These are phyloP conservation scores for Mesorhabditis belari DNA, from an alignment of 2,888 invertebrate species.

Conservation along the genomic window DNA sequence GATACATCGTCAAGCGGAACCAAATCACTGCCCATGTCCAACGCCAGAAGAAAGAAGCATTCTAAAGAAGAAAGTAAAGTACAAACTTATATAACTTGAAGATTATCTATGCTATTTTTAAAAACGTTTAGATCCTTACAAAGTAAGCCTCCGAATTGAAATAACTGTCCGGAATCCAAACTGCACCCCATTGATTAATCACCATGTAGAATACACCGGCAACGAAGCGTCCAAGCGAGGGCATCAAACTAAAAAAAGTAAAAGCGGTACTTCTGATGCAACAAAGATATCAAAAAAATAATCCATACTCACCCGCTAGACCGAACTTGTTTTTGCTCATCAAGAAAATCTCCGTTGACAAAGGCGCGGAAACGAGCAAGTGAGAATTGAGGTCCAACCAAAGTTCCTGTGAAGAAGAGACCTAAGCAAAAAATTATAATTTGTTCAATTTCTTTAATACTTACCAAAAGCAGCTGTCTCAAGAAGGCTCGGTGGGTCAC, in stretches of 20 bases:
- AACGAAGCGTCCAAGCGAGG: not conserved
- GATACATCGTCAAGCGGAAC: not conserved
- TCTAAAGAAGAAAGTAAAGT: not conserved
- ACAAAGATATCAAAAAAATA: not conserved
- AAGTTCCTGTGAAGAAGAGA: not conserved
- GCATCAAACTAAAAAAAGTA: not conserved
- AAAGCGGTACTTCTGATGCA: slow-evolving; percentile 3
- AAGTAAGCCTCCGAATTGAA: not conserved
- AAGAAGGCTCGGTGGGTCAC: not conserved
- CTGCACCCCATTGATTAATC: not conserved
- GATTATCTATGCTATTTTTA: too few relatives aligned
- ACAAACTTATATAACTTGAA: slow-evolving; percentile 11
- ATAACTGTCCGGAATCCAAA: not conserved
- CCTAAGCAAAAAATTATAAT: not conserved
- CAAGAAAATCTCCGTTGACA: not conserved
- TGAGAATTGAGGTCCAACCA: not conserved
- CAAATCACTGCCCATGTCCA: not conserved
- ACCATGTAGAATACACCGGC: not conserved
- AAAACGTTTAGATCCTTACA: too few relatives aligned
- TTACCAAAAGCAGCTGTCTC: not conserved
- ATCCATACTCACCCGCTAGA: not conserved
- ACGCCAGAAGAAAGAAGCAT: not conserved
- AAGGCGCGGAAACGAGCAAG: not conserved
- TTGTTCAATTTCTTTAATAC: not conserved
- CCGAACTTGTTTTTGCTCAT: not conserved